Conservation (phyloP, 2,888 invertebrate species). For the Octodonta nipae region DNA sequence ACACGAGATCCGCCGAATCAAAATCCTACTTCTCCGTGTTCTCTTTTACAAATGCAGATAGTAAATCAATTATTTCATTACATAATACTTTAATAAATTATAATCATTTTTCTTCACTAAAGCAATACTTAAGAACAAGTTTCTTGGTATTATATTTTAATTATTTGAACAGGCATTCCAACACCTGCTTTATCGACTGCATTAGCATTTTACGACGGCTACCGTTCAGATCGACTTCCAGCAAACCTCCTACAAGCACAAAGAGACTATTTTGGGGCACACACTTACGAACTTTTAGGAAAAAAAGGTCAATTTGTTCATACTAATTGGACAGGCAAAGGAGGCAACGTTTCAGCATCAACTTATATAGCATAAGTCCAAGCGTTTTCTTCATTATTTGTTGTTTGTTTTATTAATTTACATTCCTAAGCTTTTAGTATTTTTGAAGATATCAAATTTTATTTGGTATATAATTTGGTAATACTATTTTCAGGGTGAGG, state of each 20-base stretch:
- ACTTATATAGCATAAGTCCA: constrained; percentile 75
- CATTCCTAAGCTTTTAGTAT: too few relatives aligned
- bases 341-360: constrained; percentile 88
- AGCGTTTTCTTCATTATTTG: too few relatives aligned
- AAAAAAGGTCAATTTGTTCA: constrained; percentile 84
- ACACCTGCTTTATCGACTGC: constrained; percentile 88
- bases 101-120: too few relatives aligned
- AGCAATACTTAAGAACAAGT: too few relatives aligned
- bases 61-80: too few relatives aligned
- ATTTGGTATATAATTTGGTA: too few relatives aligned
- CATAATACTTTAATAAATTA: too few relatives aligned
- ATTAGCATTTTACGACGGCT: constrained; percentile 94
- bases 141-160: neutral
- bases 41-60: too few relatives aligned
- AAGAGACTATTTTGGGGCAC: constrained; percentile 96
- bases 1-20: too few relatives aligned
- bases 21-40: too few relatives aligned
- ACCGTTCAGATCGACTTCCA: constrained; percentile 70
- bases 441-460: too few relatives aligned
- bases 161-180: constrained; percentile 64
- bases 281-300: constrained; percentile 84
- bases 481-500: too few relatives aligned
- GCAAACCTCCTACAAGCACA: constrained; percentile 95
- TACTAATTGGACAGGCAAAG: constrained; percentile 98
- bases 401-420: constrained; percentile 1